Conservation (phyloP, 2,113 vertebrate species). For the Grammomys surdaster region DNA sequence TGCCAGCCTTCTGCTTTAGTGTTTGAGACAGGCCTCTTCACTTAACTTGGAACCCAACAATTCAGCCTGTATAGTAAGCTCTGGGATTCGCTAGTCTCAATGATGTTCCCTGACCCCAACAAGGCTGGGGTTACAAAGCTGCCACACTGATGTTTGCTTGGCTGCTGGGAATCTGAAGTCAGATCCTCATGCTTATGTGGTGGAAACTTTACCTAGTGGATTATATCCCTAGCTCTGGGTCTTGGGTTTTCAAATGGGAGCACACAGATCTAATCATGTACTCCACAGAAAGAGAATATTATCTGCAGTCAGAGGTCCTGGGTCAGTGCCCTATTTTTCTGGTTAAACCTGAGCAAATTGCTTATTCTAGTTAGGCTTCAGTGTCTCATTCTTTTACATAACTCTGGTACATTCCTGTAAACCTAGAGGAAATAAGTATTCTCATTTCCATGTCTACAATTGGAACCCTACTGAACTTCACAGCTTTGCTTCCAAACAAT, state of each 20-base stretch:
- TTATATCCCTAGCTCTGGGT: background rate
- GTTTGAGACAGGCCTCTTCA: background rate
- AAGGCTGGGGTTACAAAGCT: background rate
- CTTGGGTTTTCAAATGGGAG: background rate
- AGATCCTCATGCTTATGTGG: background rate
- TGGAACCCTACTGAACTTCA: background rate
- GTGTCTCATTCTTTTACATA: conserved; percentile 9
- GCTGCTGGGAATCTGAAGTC: background rate
- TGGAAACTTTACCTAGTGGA: too few relatives aligned
- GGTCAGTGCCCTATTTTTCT: background rate
- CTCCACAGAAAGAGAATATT: background rate
- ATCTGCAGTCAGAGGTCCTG: background rate
- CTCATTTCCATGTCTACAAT: background rate
- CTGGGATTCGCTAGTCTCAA: background rate
- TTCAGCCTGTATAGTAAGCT: background rate
- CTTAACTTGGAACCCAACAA: background rate
- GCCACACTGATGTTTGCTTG: background rate
- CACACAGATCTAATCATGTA: background rate
- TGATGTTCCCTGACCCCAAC: background rate
- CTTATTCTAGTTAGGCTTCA: background rate
- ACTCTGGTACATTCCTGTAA: background rate
- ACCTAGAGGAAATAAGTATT: background rate
- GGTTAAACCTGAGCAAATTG: conserved; percentile 3
- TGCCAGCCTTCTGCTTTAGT: background rate
- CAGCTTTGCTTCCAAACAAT: background rate